Base-by-base conservation (phyloP, 2,888 invertebrate genomes). In the Erannis defoliaria region DNA sequence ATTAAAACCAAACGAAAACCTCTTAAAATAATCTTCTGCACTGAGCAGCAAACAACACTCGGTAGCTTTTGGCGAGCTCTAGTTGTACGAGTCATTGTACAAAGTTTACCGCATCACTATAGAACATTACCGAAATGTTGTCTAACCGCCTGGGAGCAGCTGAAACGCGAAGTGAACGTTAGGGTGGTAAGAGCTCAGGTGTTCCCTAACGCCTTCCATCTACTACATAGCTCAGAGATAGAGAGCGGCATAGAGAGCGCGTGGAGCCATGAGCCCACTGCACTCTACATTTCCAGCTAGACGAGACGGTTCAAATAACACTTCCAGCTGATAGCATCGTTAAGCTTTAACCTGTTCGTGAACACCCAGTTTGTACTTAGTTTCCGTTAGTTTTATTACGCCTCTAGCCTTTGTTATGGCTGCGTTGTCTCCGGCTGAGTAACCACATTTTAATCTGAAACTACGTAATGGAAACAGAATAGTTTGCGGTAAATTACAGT, bases 381-480 rank as follows among this genome's bases (percentile, higher is more conserved):
- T 84, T 85, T 78, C 82, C 77, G 84, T 79, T 78, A 80, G 78
- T 80, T 85, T 84, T 80, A 84, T 77, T 77, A 77, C 70, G 56
- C 68, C 71, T 64, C 70, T 72, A 75, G 73, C 72, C 68, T 70
- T 73, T 59, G 76, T 77, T 77, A 77, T 71, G 69, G 71, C 53
- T 66, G 56, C 68, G 57, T 69, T 68, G 51, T 35, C 43, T 55
- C 53, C 48, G 40, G 57, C 50, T 57, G 57, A 56, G 40, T 58
- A 58, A 64, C 62, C 70, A 65, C 68, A 68, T 66, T 67, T 58
- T 73, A 72, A 72, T 72, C 68, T 66, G 62, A 66, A 66, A 48
- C 49, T 56, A 54, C 69, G 66, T 67, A 71, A 70, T 61, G 65
- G 49, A 73, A 66, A 70, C 60, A 43, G 66, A 68, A 71, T 64